Conservation (phyloP, 2,888 invertebrate species). For the Cephonodes hylas region DNA sequence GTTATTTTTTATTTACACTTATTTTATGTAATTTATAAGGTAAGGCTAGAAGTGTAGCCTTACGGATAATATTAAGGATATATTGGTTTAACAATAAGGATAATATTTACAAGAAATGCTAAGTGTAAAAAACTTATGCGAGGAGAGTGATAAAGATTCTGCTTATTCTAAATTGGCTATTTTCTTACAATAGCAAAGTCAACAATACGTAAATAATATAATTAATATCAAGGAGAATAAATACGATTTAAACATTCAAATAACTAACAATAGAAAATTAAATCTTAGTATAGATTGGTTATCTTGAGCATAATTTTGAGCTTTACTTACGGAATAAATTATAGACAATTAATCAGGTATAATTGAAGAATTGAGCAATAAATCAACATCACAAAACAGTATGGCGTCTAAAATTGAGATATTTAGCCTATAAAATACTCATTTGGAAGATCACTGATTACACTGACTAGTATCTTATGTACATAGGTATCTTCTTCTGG, state of each 20-base stretch:
- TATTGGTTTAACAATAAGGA: background rate
- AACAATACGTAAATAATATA: background rate
- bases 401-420: slow-evolving; percentile 1
- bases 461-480: slow-evolving; percentile 7
- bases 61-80: too few relatives aligned
- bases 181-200: too few relatives aligned
- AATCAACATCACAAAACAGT: slow-evolving; percentile 8
- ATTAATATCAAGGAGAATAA: background rate
- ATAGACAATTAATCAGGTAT: background rate
- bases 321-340: slow-evolving; percentile 24
- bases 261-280: background rate
- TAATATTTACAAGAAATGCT: background rate
- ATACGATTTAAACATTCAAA: background rate
- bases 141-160: background rate
- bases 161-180: background rate
- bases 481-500: background rate
- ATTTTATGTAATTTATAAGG: background rate
- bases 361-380: background rate
- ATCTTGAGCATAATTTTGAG: slow-evolving; percentile 38
- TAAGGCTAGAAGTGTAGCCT: background rate
- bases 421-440: slow-evolving; percentile 13
- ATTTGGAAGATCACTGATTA: slow-evolving; percentile 37
- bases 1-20: slow-evolving; percentile 30
- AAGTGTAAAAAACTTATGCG: background rate
- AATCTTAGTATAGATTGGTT: slow-evolving; percentile 3